Base-by-base conservation (phyloP, 2,797 vertebrate species). In the Tauraco hartlaubi region DNA sequence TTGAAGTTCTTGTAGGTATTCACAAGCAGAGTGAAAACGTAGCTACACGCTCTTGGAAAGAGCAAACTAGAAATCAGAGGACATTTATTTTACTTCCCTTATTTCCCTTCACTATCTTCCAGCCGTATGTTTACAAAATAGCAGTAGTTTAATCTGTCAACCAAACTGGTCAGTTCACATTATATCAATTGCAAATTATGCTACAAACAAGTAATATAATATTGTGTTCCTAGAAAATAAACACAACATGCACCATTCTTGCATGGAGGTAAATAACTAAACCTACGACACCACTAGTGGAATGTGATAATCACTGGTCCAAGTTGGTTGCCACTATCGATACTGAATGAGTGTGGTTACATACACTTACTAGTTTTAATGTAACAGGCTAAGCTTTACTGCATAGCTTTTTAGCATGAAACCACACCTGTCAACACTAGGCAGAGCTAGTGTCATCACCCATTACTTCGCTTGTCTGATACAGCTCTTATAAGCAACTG, bases 71-170 rank as follows among this genome's bases (percentile, higher is more conserved):
- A 94, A 87, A 86, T 76, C 73, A 90, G 62, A 88, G 90, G 22
- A 49, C 14, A 72, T 49, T 74, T 43, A 68, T 75, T 91, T 92
- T 62, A 58, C 48, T 87, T 80, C 22, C 26, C 26, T 92, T 62
- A 58, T 43, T 85, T 80, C 22, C 26, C 26, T 66, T 79, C 15
- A 26, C 26, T 43, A 21, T 55, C 51, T 66, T 35, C 41, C 58
- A 84, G 25, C 43, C 39, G 41, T 87, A 92, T 28, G 69, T 85
- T 94, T 95, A 91, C 62, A 56, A 88, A 91, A 75, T 8, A 94
- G 31, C 39, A 69, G 62, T 62, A 71, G 62, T 75, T 91, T 75
- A 88, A 86, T 83, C 85, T 85, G 84, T 73, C 83, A 95, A 39
- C 26, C 76, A 71, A 85, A 82, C 29, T 2, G 74, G 80, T 90